Percentiles rank a stretch among this genome's conserved stretches.
Evolutionary conservation across 2,888 invertebrate genomes (phyloP).

Genomic region (Erynnis tages): DNA sequence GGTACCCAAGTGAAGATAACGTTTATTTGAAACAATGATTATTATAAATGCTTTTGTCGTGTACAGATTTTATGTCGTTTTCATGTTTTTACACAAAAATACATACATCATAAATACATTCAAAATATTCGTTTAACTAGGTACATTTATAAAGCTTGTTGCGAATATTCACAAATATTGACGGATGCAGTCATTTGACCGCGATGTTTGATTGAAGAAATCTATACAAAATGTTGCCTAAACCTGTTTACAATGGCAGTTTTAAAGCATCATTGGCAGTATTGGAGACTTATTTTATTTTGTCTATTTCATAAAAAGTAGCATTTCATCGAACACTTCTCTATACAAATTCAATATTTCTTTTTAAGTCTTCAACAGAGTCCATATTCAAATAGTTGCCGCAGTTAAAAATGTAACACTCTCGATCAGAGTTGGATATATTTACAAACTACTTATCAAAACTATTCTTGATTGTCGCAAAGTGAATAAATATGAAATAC

Average conservation of each 20-base stretch:
- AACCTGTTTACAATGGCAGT: conserved; percentile 10
- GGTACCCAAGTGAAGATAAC: conserved; percentile 34
- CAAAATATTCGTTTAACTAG: conserved; percentile 58
- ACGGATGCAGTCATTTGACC: conserved; percentile 5
- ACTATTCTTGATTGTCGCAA: conserved; percentile 1
- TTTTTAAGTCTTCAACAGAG: too few species aligned
- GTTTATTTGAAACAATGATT: conserved; percentile 38
- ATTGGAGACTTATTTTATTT: conserved; percentile 22
- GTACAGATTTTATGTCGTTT: conserved; percentile 56
- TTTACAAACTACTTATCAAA: conserved; percentile 21
- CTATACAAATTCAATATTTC: too few species aligned
- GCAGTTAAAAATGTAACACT: conserved; percentile 4
- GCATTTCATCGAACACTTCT: neutral
- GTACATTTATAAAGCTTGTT: conserved; percentile 67
- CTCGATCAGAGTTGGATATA: conserved; percentile 10
- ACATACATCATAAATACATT: conserved; percentile 65
- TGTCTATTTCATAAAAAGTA: conserved; percentile 7
- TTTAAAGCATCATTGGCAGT: conserved; percentile 28
- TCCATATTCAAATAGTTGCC: conserved; percentile 2
- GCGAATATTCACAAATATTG: conserved; percentile 35
- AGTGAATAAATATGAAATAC: conserved; percentile 13
- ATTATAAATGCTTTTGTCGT: conserved; percentile 53
- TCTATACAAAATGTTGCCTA: conserved; percentile 15
- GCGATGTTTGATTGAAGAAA: conserved; percentile 9
- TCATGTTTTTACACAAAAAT: conserved; percentile 52